Base-by-base conservation (phyloP, 2,888 invertebrate species). In the Idaea dimidiata region DNA sequence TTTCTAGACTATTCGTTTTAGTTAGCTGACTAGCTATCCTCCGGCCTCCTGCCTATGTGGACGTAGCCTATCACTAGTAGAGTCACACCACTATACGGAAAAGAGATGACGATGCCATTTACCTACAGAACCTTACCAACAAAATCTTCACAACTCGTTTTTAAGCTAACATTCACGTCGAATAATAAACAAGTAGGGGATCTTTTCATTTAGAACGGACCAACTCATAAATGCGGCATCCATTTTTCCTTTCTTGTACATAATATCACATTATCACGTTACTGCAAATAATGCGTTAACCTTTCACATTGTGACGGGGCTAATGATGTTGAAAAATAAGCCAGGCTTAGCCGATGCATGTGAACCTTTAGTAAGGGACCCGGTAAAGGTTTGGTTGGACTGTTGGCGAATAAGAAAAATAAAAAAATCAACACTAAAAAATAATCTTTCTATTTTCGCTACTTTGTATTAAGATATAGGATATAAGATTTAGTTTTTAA, bases 311-410 rank as follows among this genome's bases (percentile, higher is more conserved):
- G 72, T 79, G 79, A 79, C 79, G 73, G 64, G 70, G 59, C 78
- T 80, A 81, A 81, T 81, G 81, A 80, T 74, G 78, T 74, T 81
- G 81, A 81, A 81, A 80, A 81, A 79, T 80, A 80, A 80, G 71
- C 78, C 75, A 66, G 73, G 80, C 73, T 80, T 76, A 78, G 80
- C 72, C 75, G 74, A 79, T 80, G 79, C 79, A 80, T 69, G 79
- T 75, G 71, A 70, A 74, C 71, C 67, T 76, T 66, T 72, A 62
- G 65, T 62, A 57, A 58, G 57, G 18, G 18, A 56, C 17, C 16
- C 18, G 16, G 5, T 14, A 54, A 63, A 18, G 65, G 68, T 54
- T 32, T 61, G 63, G 63, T 62, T 43, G 5, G 24, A 59, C 58
- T 60, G 31, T 7, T 33, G 58, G 63, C 62, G 64, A 1, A 57